Base-by-base conservation (phyloP, 2,888 invertebrate genomes). In the Acholoe squamosa region DNA sequence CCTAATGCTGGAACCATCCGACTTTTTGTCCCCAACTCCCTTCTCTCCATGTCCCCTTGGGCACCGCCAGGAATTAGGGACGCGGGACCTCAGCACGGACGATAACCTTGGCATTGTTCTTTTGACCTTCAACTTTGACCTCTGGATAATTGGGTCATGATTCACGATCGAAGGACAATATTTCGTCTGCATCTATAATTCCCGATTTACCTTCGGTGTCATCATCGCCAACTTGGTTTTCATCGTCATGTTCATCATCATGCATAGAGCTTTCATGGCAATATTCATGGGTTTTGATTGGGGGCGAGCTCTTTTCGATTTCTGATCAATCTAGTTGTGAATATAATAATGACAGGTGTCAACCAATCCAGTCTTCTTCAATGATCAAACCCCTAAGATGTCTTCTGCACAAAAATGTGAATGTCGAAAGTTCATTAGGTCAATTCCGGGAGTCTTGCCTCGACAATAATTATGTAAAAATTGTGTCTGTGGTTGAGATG, bases 61-160 rank as follows among this genome's bases (percentile, higher is more conserved):
- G 28, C 84, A 51, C 22, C 34, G 84, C 52, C 56, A 86, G 86
- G 56, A 86, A 86, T 54, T 84, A 84, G 34, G 25, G 71, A 71
- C 71, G 14, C 25, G 71, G 25, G 80, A 43, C 80, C 33, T 80
- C 33, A 43, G 16, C 34, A 16, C 22, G 80, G 43, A 43, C 80
- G 80, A 80, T 80, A 80, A 80, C 80, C 80, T 80, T 80, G 80
- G 80, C 80, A 80, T 80, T 80, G 80, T 80, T 80, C 80, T 80
- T 80, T 80, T 80, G 80, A 80, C 80, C 80, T 80, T 43, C 80
- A 80, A 80, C 80, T 80, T n/a, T 80, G 80, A 80, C 80, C 80
- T 34, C 80, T n/a, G 3, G 34, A 80, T 80, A 80, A 80, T 80
- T 80, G 80, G 80, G 80, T 80, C 80, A 80, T 80, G 80, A 80